Evolutionary conservation across 2,888 invertebrate genomes (phyloP).

Genomic region (Choreutis nemorana): DNA sequence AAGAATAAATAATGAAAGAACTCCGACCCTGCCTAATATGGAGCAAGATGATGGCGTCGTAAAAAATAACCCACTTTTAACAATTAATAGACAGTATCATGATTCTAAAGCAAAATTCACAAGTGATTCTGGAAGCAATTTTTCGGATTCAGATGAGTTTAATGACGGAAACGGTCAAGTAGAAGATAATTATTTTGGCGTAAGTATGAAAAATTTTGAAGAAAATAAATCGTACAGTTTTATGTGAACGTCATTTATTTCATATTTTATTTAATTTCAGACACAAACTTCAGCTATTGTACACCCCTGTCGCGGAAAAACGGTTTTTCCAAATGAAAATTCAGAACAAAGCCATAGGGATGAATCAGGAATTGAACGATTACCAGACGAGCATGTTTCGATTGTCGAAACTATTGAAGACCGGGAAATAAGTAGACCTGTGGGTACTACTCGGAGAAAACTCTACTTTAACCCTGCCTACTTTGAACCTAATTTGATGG

Average conservation of each 20-base stretch:
- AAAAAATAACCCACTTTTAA: conserved; percentile 79
- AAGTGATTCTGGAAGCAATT: conserved; percentile 66
- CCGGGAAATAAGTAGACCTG: conserved; percentile 71
- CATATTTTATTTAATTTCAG: conserved; percentile 23
- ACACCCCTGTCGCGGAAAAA: conserved; percentile 65
- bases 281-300: conserved; percentile 72
- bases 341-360: conserved; percentile 53
- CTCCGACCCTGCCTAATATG: conserved; percentile 44
- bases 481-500: conserved; percentile 85
- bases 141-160: conserved; percentile 72
- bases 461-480: conserved; percentile 92
- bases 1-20: conserved; percentile 48
- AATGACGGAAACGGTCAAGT: conserved; percentile 43
- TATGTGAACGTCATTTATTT: too few species aligned
- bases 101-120: conserved; percentile 40
- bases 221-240: too few species aligned
- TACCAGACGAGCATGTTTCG: conserved; percentile 86
- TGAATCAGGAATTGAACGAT: conserved; percentile 70
- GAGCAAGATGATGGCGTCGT: conserved; percentile 74
- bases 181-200: conserved; percentile 39
- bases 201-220: conserved; percentile 18
- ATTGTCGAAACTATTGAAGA: conserved; percentile 84
- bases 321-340: conserved; percentile 34
- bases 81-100: conserved; percentile 69
- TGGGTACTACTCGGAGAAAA: conserved; percentile 78